Conservation (phyloP, 2,797 vertebrate species). For the Pseudocheirus occidentalis region DNA sequence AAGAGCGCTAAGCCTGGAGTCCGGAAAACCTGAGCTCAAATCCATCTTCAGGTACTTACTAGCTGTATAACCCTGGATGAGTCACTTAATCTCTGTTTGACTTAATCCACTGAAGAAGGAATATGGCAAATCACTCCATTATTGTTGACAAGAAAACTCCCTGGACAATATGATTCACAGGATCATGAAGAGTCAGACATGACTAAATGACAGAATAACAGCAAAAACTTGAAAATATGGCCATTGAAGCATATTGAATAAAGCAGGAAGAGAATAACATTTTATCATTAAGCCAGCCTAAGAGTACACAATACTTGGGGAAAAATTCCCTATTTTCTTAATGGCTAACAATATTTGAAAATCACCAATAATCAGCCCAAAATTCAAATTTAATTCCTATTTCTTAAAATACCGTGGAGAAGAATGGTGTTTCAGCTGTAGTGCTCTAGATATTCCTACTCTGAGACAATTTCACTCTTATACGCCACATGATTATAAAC, state of each 20-base stretch:
- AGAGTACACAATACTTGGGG: not conserved
- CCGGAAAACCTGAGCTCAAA: not conserved
- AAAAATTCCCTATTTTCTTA: not conserved
- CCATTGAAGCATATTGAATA: not conserved
- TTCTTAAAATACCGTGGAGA: not conserved
- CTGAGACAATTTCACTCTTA: not conserved
- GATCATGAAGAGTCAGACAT: not conserved
- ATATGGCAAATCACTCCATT: not conserved
- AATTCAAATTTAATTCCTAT: not conserved
- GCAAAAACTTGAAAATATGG: not conserved
- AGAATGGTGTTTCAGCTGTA: not conserved
- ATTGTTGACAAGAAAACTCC: not conserved
- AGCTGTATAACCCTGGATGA: not conserved
- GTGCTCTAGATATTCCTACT: not conserved
- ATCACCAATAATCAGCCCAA: not conserved
- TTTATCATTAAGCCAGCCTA: not conserved
- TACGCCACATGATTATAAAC: not conserved
- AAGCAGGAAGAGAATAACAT: not conserved
- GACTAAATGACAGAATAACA: not conserved
- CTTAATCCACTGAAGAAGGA: not conserved
- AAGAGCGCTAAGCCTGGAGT: not conserved
- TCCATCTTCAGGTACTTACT: not conserved
- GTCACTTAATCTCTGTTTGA: not conserved
- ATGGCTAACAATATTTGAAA: not conserved
- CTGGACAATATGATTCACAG: not conserved